Evolutionary conservation across 2,797 vertebrate species (phyloP).

Genomic region (Perodicticus potto): DNA sequence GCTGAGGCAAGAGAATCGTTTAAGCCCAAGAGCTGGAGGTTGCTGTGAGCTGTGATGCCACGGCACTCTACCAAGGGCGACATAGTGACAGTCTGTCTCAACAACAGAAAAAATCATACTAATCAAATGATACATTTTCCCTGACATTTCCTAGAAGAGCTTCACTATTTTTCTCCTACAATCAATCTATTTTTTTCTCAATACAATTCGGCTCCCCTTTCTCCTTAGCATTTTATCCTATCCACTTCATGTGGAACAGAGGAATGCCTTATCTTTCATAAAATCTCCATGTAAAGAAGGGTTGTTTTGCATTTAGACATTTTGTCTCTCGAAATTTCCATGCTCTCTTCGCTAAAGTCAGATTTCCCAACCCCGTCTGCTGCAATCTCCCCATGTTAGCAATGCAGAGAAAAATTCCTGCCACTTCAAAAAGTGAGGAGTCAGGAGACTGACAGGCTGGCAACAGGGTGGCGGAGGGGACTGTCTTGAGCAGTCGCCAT

Average conservation of each 20-base stretch:
- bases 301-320: not conserved
- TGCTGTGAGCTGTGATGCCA: too few relatives aligned
- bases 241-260: not conserved
- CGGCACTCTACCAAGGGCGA: too few relatives aligned
- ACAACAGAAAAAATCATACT: too few relatives aligned
- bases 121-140: slow-evolving; percentile 40
- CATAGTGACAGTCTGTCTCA: too few relatives aligned
- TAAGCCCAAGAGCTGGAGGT: too few relatives aligned
- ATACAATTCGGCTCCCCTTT: not conserved
- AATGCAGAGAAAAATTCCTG: not conserved
- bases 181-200: not conserved
- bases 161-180: slow-evolving; percentile 59
- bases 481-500: not conserved
- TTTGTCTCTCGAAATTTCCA: not conserved
- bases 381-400: not conserved
- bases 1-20: too few relatives aligned
- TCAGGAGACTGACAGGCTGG: not conserved
- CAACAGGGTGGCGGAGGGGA: not conserved
- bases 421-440: not conserved
- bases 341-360: not conserved
- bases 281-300: not conserved
- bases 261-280: not conserved
- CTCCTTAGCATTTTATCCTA: slow-evolving; percentile 26
- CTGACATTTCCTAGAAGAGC: slow-evolving; percentile 14
- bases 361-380: not conserved